Percentiles rank a stretch among this genome's conserved stretches.
Conservation (phyloP, 2,113 vertebrate species). For the Psilopsiagon aymara region DNA sequence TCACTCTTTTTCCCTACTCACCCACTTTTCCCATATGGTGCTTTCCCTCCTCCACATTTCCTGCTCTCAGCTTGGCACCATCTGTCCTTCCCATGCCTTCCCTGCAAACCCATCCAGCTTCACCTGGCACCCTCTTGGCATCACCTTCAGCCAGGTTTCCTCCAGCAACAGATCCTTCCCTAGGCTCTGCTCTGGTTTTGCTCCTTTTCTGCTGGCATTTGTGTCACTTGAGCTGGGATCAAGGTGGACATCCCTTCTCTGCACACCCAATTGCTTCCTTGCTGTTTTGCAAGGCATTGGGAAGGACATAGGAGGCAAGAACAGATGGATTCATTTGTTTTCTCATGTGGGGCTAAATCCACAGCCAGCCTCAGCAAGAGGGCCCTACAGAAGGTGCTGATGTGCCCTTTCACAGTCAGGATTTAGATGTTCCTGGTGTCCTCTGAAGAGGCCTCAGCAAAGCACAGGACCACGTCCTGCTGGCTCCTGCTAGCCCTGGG, state of each 20-base stretch:
- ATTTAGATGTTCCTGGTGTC: neutral
- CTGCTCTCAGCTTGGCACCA: neutral
- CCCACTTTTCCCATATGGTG: neutral
- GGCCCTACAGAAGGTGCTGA: fast-evolving
- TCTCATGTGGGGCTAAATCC: neutral
- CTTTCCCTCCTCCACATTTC: neutral
- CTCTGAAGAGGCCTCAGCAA: neutral
- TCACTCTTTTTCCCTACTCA: neutral
- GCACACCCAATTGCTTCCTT: neutral
- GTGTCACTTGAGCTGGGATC: neutral
- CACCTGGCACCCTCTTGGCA: neutral
- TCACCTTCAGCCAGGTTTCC: neutral
- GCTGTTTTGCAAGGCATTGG: neutral
- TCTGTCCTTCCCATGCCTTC: neutral
- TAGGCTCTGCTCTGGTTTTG: neutral
- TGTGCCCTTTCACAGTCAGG: neutral
- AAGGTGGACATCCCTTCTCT: neutral
- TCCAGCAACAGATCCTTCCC: neutral
- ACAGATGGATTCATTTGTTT: neutral
- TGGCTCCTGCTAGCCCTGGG: neutral
- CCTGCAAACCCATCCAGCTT: neutral
- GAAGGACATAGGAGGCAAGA: neutral
- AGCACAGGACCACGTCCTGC: neutral
- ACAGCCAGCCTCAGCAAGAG: neutral
- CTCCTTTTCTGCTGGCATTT: neutral